Evolutionary conservation across 2,888 invertebrate species (phyloP), one percentile per base, ranked within the genome.

Genomic region (Cylindroiulus punctatus): DNA sequence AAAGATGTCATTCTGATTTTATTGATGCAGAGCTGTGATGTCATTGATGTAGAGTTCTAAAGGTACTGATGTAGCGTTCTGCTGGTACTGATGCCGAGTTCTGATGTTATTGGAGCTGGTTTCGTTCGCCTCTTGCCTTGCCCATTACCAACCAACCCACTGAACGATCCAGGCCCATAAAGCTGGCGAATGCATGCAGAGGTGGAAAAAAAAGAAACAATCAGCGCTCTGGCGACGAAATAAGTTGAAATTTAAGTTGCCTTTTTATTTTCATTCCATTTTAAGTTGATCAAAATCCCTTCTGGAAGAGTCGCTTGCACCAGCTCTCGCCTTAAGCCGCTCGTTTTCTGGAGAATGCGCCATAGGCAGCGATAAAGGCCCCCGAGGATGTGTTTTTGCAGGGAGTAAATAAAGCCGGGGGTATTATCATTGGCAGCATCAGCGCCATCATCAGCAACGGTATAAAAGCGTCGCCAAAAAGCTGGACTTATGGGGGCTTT

Each of bases 241-340:
- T 65, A 65, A 65, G 65, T 65, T 65, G 65, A 65, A 65, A 65
- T 65, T 65, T 65, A 65, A 65, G 65, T 65, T 65, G 65, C 26
- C 65, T 65, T 65, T 65, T 65, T 65, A 65, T 65, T 65, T 65
- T 65, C 65, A 65, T 65, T 65, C n/a, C n/a, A 65, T 65, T 65
- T 65, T 65, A 65, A 65, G 65, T 65, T 65, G 65, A 65, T 65
- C 65, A 65, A 65, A 65, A 65, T 65, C 65, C 65, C 65, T 26
- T 26, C n/a, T 65, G 65, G 65, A 65, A 65, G n/a, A 8, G 65
- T 5, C 65, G 65, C 65, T 65, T 65, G 57, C 57, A n/a, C n/a
- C n/a, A 57, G 57, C 57, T 57, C 65, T 65, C 26, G 22, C 65
- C n/a, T 26, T 65, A 65, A 65, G 65, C 65, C 65, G 65, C 65